Evolutionary conservation across 2,113 vertebrate genomes (phyloP), one percentile per base, ranked within the genome.

Genomic region (Pteruthius melanotis): DNA sequence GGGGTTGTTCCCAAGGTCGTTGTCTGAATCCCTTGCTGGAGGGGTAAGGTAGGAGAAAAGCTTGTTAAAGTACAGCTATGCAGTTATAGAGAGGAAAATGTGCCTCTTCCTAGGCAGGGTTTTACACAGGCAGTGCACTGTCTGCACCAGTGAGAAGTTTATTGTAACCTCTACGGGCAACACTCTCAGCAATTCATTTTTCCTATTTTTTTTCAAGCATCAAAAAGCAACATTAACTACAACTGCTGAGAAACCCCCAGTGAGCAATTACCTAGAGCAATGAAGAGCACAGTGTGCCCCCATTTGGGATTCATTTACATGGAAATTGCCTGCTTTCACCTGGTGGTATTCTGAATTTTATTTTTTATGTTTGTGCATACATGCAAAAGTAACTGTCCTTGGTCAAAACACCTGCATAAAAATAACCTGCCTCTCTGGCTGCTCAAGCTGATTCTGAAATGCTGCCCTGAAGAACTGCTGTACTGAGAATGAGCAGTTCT

Each of bases 281-380:
- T 91, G 93, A 92, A 84, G 86, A 96, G 60, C 95, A 31, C 83
- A 94, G 84, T 8, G 1, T 93, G 83, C 49, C 78, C 64, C 83
- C 14, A 9, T 52, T 76, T 61, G 83, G 77, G 68, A 71, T 74
- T 94, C 81, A 96, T 97, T 95, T 97, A 86, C 87, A 95, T 96
- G 90, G 95, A 97, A 97, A 96, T 96, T 96, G 86, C 83, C 74
- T 89, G 68, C 54, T 77, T 93, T 93, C 87, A 90, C 90, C 96
- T 97, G 95, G 83, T n/a, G 40, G 30, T 92, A 66, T 49, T 91
- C 93, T 90, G 83, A 92, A 88, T 90, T 93, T 53, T 69, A 60
- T 65, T 87, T 89, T 88, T 91, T 76, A 70, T 83, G 71, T 86
- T 79, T 93, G 72, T 89, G 93, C 89, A 86, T 75, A 69, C 72